These are phyloP conservation scores for Callionymus lyra DNA, from an alignment of 2,113 vertebrate genomes.

Conservation along the genomic window DNA sequence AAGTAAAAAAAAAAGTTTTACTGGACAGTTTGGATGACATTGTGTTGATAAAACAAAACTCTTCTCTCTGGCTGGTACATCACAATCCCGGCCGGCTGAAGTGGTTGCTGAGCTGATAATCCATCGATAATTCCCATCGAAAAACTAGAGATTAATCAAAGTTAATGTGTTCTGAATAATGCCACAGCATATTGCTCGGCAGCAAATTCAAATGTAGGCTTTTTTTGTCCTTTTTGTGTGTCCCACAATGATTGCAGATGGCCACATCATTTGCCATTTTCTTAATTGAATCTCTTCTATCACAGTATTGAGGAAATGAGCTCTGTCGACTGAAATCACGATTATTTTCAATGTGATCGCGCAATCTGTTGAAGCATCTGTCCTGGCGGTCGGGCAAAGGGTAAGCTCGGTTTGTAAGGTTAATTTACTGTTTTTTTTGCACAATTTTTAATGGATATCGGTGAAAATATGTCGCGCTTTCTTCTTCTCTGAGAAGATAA, in stretches of 20 bases:
- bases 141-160: constrained; percentile 16
- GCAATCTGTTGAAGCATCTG: constrained; percentile 20
- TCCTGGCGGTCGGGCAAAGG: constrained; percentile 4
- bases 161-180: constrained; percentile 6
- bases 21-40: not conserved
- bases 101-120: constrained; percentile 9
- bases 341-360: constrained; percentile 24
- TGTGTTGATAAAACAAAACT: too few species aligned
- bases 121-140: constrained; percentile 13
- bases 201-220: constrained; percentile 14
- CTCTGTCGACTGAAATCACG: constrained; percentile 21
- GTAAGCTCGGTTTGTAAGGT: constrained; percentile 29
- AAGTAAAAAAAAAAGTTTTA: not conserved
- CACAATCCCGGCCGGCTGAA: constrained; percentile 1
- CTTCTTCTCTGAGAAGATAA: too few species aligned
- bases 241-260: constrained; percentile 38
- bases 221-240: constrained; percentile 13
- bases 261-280: constrained; percentile 28
- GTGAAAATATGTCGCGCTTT: too few species aligned
- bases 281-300: constrained; percentile 35
- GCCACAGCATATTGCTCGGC: constrained; percentile 4
- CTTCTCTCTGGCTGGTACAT: not conserved
- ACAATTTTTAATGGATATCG: too few species aligned
- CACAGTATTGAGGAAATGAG: constrained; percentile 28
- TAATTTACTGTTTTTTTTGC: too few species aligned